phyloP scores from a whole-genome alignment of 1,140 invertebrate genomes.

The Zaprionus kolodkinae region DNA sequence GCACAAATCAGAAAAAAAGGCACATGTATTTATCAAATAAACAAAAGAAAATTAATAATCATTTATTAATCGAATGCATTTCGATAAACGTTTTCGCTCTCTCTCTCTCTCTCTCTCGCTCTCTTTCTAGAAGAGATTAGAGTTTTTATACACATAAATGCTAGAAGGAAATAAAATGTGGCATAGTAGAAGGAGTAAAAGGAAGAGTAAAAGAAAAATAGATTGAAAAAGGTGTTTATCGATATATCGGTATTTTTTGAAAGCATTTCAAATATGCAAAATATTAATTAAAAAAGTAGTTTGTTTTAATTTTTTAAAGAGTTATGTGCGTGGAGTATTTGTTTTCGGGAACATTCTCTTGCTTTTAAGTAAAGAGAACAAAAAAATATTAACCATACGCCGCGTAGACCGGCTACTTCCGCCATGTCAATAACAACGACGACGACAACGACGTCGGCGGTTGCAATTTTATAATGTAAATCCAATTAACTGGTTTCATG shows the following conservation, averaged over 20 bases:
- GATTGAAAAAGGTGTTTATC: no score
- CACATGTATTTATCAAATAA: background rate
- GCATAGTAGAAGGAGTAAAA: no score
- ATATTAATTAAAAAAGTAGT: background rate
- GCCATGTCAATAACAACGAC: slow-evolving; percentile 29
- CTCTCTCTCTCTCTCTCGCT: no score
- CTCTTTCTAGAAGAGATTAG: no score
- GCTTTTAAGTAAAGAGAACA: slow-evolving; percentile 28
- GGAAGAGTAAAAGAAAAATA: no score
- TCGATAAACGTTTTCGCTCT: background rate
- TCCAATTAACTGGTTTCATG: slow-evolving; percentile 59
- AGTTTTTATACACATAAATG: no score
- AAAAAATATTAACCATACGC: slow-evolving; percentile 61
- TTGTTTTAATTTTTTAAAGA: no score
- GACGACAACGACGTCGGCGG: slow-evolving; percentile 54
- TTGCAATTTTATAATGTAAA: slow-evolving; percentile 79
- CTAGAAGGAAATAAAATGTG: no score
- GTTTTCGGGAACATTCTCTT: background rate
- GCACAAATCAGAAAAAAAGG: background rate
- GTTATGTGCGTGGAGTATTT: background rate
- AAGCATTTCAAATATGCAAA: background rate
- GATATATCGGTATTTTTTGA: background rate
- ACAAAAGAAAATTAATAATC: background rate
- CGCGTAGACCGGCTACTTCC: slow-evolving; percentile 38
- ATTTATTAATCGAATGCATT: background rate